Percentiles rank a stretch among this genome's conserved stretches.
These are phyloP conservation scores for Spizaetus ornatus DNA, from an alignment of 2,113 vertebrate species.

Conservation along the genomic window DNA sequence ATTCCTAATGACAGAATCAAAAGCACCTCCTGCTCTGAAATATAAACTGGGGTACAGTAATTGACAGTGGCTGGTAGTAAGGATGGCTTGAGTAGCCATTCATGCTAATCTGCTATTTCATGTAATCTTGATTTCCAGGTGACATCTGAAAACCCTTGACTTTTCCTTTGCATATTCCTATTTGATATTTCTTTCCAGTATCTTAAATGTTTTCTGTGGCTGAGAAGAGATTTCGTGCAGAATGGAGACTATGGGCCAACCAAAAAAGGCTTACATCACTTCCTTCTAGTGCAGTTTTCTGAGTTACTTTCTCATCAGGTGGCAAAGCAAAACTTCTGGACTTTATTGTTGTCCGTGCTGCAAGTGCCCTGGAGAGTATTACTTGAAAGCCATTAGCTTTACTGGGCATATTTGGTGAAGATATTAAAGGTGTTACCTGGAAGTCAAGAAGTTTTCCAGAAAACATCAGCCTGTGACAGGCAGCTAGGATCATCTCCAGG, in stretches of 20 bases:
- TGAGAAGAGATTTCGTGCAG: background rate
- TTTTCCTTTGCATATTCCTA: background rate
- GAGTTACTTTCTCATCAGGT: background rate
- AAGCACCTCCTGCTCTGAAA: background rate
- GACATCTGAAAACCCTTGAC: background rate
- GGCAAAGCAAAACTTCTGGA: background rate
- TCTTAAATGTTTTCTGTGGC: background rate
- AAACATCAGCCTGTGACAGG: background rate
- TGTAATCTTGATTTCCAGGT: background rate
- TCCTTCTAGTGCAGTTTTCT: background rate
- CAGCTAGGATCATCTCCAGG: background rate
- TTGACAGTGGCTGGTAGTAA: background rate
- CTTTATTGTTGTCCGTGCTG: fast-evolving
- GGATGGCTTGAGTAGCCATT: background rate
- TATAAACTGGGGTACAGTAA: background rate
- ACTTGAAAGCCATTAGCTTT: background rate
- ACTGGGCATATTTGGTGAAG: background rate
- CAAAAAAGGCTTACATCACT: background rate
- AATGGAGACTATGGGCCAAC: background rate
- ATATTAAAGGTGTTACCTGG: background rate
- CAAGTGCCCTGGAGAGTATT: background rate
- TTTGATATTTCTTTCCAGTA: background rate
- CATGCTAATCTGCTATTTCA: background rate
- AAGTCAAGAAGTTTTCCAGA: background rate
- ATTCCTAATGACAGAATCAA: background rate